Base-by-base conservation (phyloP, 2,888 invertebrate genomes). In the Eristalinus sepulchralis region DNA sequence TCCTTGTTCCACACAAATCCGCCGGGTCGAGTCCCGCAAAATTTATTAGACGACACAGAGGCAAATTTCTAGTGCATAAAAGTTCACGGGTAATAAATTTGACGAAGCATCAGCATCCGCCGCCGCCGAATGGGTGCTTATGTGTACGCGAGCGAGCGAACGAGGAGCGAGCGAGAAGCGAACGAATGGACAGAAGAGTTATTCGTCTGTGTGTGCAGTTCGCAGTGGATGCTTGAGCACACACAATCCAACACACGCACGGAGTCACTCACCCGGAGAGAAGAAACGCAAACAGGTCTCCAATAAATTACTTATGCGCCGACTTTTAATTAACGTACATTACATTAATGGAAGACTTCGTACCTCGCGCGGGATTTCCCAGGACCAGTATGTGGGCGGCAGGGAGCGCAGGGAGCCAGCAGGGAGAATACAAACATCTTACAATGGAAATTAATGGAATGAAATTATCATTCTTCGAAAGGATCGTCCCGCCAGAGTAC, bases 381-480 rank as follows among this genome's bases (percentile, higher is more conserved):
- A 47, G 66, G 33, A 24, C 36, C 55, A 60, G 34, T 67, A 33
- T 66, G 76, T 34, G 68, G 47, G 71, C 53, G 34, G 60, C 27
- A 24, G 60, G 20, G 47, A 13, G 53, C 17, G 3, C 17, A 33
- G 57, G 55, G 75, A 75, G 47, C 9, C 33, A 6, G 3, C 17
- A 33, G 57, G 55, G 75, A 75, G 75, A 68, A 71, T 79, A 86
- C 83, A 86, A 86, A 83, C 86, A 86, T 86, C 86, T 86, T 86
- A 86, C 83, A 83, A 83, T 86, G 86, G 75, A 83, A 86, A 86
- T 86, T 86, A 86, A 86, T 86, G 86, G 83, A 86, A 86, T 86
- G 86, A 86, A 86, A 86, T 86, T 86, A 86, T 86, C 86, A 86
- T 86, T 78, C 86, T 86, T 83, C 86, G 86, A 86, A 83, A 86